phyloP scores from a whole-genome alignment of 2,113 vertebrate species.

The Columbina picui region DNA sequence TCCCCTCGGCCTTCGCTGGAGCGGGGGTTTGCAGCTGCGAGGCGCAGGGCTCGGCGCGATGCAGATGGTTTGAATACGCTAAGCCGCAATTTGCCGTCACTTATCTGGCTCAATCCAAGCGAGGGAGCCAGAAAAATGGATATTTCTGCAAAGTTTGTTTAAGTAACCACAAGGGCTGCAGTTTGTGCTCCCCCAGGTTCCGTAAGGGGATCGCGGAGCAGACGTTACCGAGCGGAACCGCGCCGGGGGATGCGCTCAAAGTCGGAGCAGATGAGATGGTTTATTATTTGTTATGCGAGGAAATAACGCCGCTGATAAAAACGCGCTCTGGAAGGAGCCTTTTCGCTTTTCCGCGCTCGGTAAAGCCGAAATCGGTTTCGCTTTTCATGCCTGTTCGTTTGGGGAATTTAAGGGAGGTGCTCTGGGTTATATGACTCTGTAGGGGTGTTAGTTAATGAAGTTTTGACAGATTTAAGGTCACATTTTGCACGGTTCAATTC shows the following conservation, averaged over 20 bases:
- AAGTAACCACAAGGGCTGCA: not conserved
- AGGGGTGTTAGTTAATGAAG: slow-evolving; percentile 42
- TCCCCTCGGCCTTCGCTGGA: not conserved
- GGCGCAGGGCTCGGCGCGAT: not conserved
- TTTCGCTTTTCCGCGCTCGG: not conserved
- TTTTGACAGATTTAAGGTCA: slow-evolving; percentile 62
- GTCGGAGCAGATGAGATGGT: slow-evolving; percentile 15
- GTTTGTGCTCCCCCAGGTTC: not conserved
- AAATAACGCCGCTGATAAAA: slow-evolving; percentile 21
- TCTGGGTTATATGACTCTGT: not conserved
- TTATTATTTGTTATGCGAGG: not conserved
- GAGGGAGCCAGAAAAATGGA: not conserved
- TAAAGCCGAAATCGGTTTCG: not conserved
- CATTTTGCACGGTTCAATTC: slow-evolving; percentile 10
- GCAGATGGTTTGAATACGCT: not conserved
- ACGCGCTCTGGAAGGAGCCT: not conserved
- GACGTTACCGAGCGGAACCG: not conserved
- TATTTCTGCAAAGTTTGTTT: not conserved
- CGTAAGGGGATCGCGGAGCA: not conserved
- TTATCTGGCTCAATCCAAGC: not conserved
- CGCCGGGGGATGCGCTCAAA: not conserved
- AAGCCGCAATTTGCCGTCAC: not conserved
- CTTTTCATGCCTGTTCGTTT: slow-evolving; percentile 14
- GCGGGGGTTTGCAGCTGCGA: fast-evolving
- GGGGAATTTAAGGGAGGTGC: slow-evolving; percentile 45